Base-by-base conservation (phyloP, 2,888 invertebrate species). In the Dromius quadrimaculatus region DNA sequence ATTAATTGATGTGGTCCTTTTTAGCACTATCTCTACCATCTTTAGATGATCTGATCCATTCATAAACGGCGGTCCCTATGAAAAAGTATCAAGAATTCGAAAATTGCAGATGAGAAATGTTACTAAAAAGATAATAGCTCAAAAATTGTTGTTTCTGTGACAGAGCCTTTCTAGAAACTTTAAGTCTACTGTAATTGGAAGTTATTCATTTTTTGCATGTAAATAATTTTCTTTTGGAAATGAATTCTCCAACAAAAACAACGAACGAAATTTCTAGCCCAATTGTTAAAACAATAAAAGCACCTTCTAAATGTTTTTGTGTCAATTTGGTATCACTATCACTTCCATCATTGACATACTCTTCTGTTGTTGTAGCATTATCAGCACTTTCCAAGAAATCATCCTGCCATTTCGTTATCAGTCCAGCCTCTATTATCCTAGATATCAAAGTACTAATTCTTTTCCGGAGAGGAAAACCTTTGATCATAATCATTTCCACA, bases 401-500 rank as follows among this genome's bases (percentile, higher is more conserved):
- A 28, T 74, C 71, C 47, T 75, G 73, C 75, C 78, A 77, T 71
- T 76, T 74, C 3, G 70, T 20, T 1, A 78, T 72, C 6, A 79
- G 69, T n/a, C 79, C 81, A n/a, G 76, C 77, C 2, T 76, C 76
- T n/a, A 75, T 74, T 2, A 80, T 76, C 38, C 77, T 71, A 22
- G 74, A 71, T 3, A 82, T 74, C 32, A 79, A 71, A 2, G 65
- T 43, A 62, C 79, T 75, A 59, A 82, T 77, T 47, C 72, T 61
- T 1, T 74, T 66, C 13, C 73, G 76, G 8, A 80, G 74, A 20
- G 78, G 80, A 74, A 80, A 80, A 2, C 81, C 81, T 73, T 80
- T 80, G 3, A 76, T 73, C 74, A 79, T 76, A n/a, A 79, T 69
- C 74, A 82, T 78, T 74, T 79, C 79, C 2, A 81, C 71, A 0